Evolutionary conservation across 2,113 vertebrate species (phyloP).

Genomic region (Poeciliopsis turrubarensis): DNA sequence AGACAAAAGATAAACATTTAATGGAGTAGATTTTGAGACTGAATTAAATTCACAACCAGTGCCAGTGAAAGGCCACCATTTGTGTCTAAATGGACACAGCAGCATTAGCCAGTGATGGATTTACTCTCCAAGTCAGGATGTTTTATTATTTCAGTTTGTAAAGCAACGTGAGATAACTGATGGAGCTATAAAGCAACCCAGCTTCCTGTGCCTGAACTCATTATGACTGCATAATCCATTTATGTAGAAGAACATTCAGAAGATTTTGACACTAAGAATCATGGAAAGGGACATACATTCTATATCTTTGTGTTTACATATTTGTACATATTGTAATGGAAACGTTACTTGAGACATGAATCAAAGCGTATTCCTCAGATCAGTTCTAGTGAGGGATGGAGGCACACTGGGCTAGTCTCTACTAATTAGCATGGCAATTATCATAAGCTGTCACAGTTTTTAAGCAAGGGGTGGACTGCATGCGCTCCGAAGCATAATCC

Average conservation of each 20-base stretch:
- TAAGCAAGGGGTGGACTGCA: constrained; percentile 76
- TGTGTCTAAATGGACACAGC: constrained; percentile 7
- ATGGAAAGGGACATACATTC: not conserved
- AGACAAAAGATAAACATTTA: not conserved
- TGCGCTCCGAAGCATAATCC: constrained; percentile 79
- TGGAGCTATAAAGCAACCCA: not conserved
- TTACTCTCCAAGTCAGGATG: not conserved
- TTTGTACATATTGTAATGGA: constrained; percentile 17
- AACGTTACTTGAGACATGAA: constrained; percentile 50
- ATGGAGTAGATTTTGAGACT: constrained; percentile 2
- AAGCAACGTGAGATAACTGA: not conserved
- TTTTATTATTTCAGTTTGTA: not conserved
- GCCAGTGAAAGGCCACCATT: not conserved
- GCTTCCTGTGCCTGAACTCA: constrained; percentile 2
- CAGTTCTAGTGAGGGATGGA: constrained; percentile 63
- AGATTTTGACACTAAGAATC: constrained; percentile 7
- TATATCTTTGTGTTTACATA: too few relatives aligned
- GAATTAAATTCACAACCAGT: constrained; percentile 14
- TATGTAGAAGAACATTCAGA: not conserved
- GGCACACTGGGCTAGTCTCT: constrained; percentile 63
- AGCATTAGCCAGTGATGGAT: constrained; percentile 17
- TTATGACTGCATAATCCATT: constrained; percentile 5
- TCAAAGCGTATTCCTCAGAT: constrained; percentile 74
- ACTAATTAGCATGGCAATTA: constrained; percentile 82
- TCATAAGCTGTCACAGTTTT: constrained; percentile 82